Evolutionary conservation across 1,140 invertebrate genomes (phyloP).

Genomic region (Pemphigus obesinymphae): DNA sequence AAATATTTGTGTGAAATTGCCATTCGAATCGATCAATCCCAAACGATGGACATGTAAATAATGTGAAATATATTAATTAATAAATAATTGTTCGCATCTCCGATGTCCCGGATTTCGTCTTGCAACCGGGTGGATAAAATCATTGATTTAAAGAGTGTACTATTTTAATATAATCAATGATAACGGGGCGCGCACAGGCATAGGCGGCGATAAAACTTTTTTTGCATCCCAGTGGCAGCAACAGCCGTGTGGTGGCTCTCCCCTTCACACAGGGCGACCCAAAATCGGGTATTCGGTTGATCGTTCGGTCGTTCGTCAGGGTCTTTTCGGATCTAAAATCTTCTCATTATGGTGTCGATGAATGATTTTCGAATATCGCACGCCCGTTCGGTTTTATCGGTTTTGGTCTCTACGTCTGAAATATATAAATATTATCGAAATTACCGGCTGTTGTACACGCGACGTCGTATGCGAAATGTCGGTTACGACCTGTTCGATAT

Average conservation of each 20-base stretch:
- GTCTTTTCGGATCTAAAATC: background rate
- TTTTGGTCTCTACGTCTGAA: too few species aligned
- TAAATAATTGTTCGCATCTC: too few species aligned
- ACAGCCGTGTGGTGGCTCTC: background rate
- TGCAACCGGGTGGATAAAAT: background rate
- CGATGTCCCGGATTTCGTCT: background rate
- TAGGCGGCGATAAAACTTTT: background rate
- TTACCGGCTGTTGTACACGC: too few species aligned
- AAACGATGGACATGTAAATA: too few species aligned
- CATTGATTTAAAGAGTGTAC: conserved; percentile 24
- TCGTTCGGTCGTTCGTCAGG: background rate
- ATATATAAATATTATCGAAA: too few species aligned
- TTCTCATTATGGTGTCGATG: background rate
- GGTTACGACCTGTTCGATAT: background rate
- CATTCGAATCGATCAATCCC: too few species aligned
- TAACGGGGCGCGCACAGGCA: background rate
- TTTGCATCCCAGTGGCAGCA: conserved; percentile 2
- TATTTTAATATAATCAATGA: conserved; percentile 39
- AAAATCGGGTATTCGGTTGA: background rate
- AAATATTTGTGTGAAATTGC: too few species aligned
- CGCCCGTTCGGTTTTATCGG: too few species aligned
- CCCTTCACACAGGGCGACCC: background rate
- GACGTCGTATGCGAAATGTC: too few species aligned
- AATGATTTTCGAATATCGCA: too few species aligned
- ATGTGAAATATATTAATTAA: background rate